A percentile compares a stretch with the other conserved stretches of the same genome.
Evolutionary conservation across 2,888 invertebrate genomes (phyloP).

Genomic region (Smittia aterrima): DNA sequence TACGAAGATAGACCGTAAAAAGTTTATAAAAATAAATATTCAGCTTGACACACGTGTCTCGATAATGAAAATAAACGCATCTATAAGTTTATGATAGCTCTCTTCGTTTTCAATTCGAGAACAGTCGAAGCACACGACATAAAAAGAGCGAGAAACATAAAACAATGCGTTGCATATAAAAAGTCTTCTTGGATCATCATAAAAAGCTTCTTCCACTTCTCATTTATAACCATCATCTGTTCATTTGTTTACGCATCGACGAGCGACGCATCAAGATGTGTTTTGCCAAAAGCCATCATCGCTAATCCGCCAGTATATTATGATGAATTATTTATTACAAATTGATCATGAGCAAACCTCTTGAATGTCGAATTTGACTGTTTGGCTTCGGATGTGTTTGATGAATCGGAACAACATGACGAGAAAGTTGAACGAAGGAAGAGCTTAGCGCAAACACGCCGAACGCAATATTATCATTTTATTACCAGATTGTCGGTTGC

Average conservation of each 20-base stretch:
- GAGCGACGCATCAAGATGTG: not conserved
- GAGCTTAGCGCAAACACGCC: not conserved
- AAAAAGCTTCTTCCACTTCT: not conserved
- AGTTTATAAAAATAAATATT: constrained; percentile 9
- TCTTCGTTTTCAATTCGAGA: constrained; percentile 4
- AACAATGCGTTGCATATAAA: constrained; percentile 11
- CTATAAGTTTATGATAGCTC: constrained; percentile 16
- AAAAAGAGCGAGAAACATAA: constrained; percentile 12
- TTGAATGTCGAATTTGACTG: constrained; percentile 4
- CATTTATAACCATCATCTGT: constrained; percentile 30
- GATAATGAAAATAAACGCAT: constrained; percentile 38
- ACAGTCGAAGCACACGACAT: constrained; percentile 7
- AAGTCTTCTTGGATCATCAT: constrained; percentile 1
- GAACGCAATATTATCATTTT: not conserved
- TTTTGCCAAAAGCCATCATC: constrained; percentile 9
- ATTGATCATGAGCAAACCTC: constrained; percentile 17
- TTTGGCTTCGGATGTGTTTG: not conserved
- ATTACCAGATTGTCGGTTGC: constrained; percentile 5
- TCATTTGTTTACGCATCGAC: constrained; percentile 18
- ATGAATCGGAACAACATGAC: not conserved
- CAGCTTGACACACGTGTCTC: constrained; percentile 27
- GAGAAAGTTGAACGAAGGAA: not conserved
- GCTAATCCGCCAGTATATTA: constrained; percentile 32
- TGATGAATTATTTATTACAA: constrained; percentile 42
- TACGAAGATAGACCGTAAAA: constrained; percentile 9